These are phyloP conservation scores for Papilio protenor DNA, from an alignment of 2,888 invertebrate species.

Conservation along the genomic window DNA sequence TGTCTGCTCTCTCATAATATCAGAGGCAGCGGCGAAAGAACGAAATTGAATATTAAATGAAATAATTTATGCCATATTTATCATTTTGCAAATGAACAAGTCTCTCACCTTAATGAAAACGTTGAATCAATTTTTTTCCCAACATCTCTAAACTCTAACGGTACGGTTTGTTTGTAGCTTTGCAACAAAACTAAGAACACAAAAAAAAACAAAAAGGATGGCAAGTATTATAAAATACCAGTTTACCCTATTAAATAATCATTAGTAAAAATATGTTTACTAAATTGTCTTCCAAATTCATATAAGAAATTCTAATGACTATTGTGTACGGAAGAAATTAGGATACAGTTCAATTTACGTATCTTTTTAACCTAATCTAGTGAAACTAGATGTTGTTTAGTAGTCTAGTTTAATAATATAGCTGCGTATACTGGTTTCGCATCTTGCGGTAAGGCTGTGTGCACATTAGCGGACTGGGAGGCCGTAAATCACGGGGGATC, in stretches of 20 bases:
- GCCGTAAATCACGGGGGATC: constrained; percentile 75
- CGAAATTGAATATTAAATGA: constrained; percentile 85
- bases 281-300: neutral
- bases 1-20: constrained; percentile 73
- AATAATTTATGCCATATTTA: constrained; percentile 86
- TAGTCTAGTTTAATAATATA: constrained; percentile 3
- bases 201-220: neutral
- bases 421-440: constrained; percentile 17
- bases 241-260: no score
- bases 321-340: neutral
- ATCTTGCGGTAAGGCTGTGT: constrained; percentile 52
- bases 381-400: neutral
- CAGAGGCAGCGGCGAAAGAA: constrained; percentile 75
- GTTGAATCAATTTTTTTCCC: constrained; percentile 66
- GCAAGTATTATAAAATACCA: neutral
- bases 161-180: constrained; percentile 34
- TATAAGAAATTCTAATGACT: neutral
- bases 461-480: constrained; percentile 59
- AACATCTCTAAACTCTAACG: constrained; percentile 23
- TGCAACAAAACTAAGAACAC: neutral
- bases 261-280: no score
- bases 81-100: constrained; percentile 83
- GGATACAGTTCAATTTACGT: neutral
- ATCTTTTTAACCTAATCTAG: neutral
- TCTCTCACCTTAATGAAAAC: constrained; percentile 83